Conservation (phyloP, 1,140 invertebrate genomes). For the Grapholita molesta region DNA sequence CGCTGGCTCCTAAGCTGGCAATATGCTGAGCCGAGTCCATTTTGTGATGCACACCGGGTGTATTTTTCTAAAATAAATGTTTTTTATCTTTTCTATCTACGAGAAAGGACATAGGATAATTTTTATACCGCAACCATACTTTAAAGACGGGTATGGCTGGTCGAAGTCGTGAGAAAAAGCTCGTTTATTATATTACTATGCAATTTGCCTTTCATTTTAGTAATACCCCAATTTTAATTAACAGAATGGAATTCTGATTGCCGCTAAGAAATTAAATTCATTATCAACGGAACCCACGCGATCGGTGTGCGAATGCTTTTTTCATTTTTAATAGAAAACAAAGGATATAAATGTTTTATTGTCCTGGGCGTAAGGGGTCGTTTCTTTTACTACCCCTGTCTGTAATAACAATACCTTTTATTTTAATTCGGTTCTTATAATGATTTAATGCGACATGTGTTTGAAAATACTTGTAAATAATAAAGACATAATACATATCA, state of each 20-base stretch:
- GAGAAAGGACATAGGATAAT: too few species aligned
- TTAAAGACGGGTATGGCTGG: too few species aligned
- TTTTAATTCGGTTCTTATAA: not conserved
- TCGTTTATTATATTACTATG: too few species aligned
- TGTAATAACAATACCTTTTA: not conserved
- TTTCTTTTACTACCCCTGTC: not conserved
- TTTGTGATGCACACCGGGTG: too few species aligned
- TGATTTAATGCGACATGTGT: not conserved
- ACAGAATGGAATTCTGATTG: not conserved
- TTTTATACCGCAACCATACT: too few species aligned
- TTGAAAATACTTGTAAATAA: not conserved
- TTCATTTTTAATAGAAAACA: not conserved
- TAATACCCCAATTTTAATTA: not conserved
- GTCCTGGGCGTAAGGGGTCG: not conserved
- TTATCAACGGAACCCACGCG: conserved; percentile 1
- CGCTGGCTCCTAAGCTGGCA: too few species aligned
- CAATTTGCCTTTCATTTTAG: too few species aligned
- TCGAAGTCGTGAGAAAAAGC: too few species aligned
- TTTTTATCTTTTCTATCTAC: too few species aligned
- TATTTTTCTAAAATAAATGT: too few species aligned
- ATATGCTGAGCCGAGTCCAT: too few species aligned
- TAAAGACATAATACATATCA: too few species aligned
- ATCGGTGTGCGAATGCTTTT: not conserved
- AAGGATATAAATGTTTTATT: conserved; percentile 12
- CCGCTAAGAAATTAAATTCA: not conserved